Base-by-base conservation (phyloP, 2,797 vertebrate species). In the Neosalanx taihuensis region DNA sequence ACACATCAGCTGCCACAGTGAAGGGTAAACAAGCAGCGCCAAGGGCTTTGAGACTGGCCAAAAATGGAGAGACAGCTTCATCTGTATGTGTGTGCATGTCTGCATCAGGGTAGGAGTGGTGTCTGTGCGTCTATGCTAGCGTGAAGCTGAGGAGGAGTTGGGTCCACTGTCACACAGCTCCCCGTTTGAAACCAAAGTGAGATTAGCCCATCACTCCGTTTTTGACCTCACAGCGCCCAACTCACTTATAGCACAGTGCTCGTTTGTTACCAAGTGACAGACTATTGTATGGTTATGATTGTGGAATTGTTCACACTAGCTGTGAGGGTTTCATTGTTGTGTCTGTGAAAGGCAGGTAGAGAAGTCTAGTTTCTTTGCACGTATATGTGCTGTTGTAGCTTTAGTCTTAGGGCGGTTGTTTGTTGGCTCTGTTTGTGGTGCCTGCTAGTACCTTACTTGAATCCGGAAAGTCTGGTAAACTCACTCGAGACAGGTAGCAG, bases 11-110 rank as follows among this genome's bases (percentile, higher is more conserved):
- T 90, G 89, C 88, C 89, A 90, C 84, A 81, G 72, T 89, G 89
- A 90, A 90, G 88, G 87, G 88, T 90, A 90, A 90, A 90, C 88
- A 90, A 87, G 85, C 86, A 83, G 75, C 65, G 59, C 81, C 85
- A 84, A 88, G 86, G 87, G 87, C 84, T 89, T 86, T 82, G 77
- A 85, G 83, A 84, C 79, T 78, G 80, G 77, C 80, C 73, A 73
- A 72, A 75, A 70, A 72, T 82, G 79, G 71, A 85, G 81, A 71
- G 76, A 76, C 41, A 0, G 76, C 77, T 84, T 89, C 87, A 88
- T 88, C 86, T 86, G 87, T 87, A 85, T 67, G 67, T 87, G 85
- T 63, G 74, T 71, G 73, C 56, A 72, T 67, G 78, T 35, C 67
- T 30, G 30, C 49, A 23, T 10, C 68, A 12, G 58, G 26, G 23